Conservation (phyloP, 2,888 invertebrate genomes). For the Euzophera pinguis region DNA sequence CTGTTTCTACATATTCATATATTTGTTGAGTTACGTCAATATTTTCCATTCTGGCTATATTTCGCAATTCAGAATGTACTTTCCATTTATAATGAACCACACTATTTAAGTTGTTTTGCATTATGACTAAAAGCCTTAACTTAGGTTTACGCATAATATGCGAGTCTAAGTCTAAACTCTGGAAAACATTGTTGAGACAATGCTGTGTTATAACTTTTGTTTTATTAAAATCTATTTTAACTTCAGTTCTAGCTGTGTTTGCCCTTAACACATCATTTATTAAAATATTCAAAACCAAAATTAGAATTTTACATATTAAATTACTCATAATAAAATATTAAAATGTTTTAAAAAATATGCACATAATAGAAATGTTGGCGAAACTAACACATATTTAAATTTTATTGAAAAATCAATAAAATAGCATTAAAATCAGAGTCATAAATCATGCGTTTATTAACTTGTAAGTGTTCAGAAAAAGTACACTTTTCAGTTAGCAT, state of each 20-base stretch:
- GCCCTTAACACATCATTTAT: not conserved
- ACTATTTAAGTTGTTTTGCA: slow-evolving; percentile 16
- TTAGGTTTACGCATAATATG: not conserved
- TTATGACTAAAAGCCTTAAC: not conserved
- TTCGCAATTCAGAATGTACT: slow-evolving; percentile 24
- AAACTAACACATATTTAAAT: too few relatives aligned
- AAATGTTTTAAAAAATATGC: too few relatives aligned
- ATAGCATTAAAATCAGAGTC: too few relatives aligned
- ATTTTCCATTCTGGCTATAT: slow-evolving; percentile 7
- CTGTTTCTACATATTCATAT: not conserved
- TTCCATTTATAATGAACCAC: slow-evolving; percentile 29
- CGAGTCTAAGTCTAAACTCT: not conserved
- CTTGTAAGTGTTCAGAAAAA: too few relatives aligned
- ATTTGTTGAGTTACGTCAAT: not conserved
- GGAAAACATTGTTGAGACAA: not conserved
- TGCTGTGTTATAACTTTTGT: not conserved
- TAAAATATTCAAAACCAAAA: not conserved
- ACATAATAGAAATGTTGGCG: too few relatives aligned
- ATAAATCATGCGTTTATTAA: too few relatives aligned
- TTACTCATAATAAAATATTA: not conserved
- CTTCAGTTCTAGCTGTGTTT: not conserved
- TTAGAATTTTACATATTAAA: not conserved
- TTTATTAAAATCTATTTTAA: not conserved
- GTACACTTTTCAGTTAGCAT: too few relatives aligned
- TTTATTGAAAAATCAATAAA: too few relatives aligned